phyloP scores from a whole-genome alignment of 2,888 invertebrate species.

The Nephrotoma appendiculata region DNA sequence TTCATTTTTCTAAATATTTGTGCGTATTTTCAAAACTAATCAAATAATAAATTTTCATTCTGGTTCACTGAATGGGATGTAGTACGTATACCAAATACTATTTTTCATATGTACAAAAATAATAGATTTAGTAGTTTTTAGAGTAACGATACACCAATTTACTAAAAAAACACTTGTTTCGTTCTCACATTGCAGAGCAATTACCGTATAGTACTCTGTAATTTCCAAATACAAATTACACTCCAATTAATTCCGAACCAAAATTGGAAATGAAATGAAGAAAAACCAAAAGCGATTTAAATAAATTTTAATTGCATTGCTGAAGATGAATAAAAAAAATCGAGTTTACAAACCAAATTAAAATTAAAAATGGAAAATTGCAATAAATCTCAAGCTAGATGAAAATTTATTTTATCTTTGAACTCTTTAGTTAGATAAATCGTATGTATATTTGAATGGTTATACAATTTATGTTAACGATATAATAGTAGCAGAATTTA shows the following conservation, averaged over 20 bases:
- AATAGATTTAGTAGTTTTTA: too few species aligned
- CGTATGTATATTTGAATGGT: background rate
- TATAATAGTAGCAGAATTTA: background rate
- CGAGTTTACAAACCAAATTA: background rate
- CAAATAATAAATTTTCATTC: too few species aligned
- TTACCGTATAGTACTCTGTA: background rate
- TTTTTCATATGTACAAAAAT: too few species aligned
- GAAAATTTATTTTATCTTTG: background rate
- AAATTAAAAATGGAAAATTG: background rate
- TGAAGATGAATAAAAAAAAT: background rate
- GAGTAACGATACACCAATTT: background rate
- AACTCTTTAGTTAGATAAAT: background rate
- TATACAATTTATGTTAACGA: background rate
- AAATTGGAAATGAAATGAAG: background rate
- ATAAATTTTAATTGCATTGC: background rate
- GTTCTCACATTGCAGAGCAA: background rate
- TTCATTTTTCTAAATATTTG: too few species aligned
- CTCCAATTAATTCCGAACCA: background rate
- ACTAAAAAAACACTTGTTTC: background rate
- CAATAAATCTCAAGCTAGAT: background rate
- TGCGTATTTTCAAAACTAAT: too few species aligned
- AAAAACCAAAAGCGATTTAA: background rate
- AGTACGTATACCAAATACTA: too few species aligned
- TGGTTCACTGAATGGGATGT: too few species aligned
- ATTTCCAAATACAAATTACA: background rate